Conservation (phyloP, 2,888 invertebrate genomes). For the Drosophila planitibia region DNA sequence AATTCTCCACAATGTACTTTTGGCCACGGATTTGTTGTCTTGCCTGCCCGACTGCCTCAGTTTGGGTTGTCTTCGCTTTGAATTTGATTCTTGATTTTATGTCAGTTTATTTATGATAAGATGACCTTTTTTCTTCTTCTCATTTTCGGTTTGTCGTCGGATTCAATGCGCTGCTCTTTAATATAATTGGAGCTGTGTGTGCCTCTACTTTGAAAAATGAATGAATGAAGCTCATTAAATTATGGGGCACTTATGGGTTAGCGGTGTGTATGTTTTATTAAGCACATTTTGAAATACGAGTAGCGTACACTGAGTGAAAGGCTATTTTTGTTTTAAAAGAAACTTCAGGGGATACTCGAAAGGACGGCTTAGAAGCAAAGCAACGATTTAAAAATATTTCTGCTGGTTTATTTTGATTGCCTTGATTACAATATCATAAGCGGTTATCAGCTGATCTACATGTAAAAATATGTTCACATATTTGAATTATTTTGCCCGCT, state of each 20-base stretch:
- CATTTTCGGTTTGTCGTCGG: conserved; percentile 48
- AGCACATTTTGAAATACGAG: conserved; percentile 71
- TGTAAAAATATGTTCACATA: not conserved
- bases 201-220: conserved; percentile 54
- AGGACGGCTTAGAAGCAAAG: not conserved
- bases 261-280: conserved; percentile 42
- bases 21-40: conserved; percentile 75
- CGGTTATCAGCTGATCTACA: not conserved
- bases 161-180: conserved; percentile 34
- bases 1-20: conserved; percentile 75
- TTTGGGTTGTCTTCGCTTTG: conserved; percentile 63
- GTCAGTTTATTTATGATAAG: conserved; percentile 83
- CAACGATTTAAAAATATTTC: not conserved
- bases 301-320: conserved; percentile 54
- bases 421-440: not conserved
- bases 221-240: conserved; percentile 81
- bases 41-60: conserved; percentile 30
- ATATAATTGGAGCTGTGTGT: conserved; percentile 58
- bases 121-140: conserved; percentile 67
- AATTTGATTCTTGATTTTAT: conserved; percentile 82
- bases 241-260: conserved; percentile 64
- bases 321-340: not conserved
- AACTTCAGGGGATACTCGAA: too few relatives aligned
- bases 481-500: not conserved
- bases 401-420: not conserved